Conservation (phyloP, 1,140 invertebrate genomes). For the Hyposmocoma kahamanoa region DNA sequence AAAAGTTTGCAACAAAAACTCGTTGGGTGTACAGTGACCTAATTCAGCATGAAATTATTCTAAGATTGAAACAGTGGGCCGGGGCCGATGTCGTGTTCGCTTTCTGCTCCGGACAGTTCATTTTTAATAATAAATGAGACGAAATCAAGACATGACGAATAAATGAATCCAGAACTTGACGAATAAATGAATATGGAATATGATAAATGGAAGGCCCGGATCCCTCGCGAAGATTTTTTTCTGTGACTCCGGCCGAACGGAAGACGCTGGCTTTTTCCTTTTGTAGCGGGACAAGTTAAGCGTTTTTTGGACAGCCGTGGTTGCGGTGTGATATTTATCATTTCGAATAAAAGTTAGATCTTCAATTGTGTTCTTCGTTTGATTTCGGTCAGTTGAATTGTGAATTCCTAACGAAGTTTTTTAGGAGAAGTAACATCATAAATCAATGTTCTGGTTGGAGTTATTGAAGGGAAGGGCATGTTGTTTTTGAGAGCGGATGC, state of each 20-base stretch:
- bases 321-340: conserved; percentile 69
- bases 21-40: conserved; percentile 36
- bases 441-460: neutral
- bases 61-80: conserved; percentile 67
- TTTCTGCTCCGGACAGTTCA: conserved; percentile 72
- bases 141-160: conserved; percentile 75
- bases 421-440: neutral
- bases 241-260: conserved; percentile 67
- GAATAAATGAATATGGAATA: conserved; percentile 74
- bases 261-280: conserved; percentile 72
- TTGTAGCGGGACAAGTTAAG: conserved; percentile 71
- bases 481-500: conserved; percentile 7
- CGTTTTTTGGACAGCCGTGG: conserved; percentile 63
- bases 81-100: conserved; percentile 50
- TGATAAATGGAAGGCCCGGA: conserved; percentile 69
- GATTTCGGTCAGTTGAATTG: conserved; percentile 31
- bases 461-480: neutral
- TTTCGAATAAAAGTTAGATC: conserved; percentile 59
- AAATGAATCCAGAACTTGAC: conserved; percentile 75
- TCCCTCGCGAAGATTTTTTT: conserved; percentile 70
- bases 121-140: conserved; percentile 76
- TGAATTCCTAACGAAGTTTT: conserved; percentile 1
- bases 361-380: conserved; percentile 49
- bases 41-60: conserved; percentile 66
- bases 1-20: conserved; percentile 12